Conservation (phyloP, 1,140 invertebrate species). For the Calliphora vicina region DNA sequence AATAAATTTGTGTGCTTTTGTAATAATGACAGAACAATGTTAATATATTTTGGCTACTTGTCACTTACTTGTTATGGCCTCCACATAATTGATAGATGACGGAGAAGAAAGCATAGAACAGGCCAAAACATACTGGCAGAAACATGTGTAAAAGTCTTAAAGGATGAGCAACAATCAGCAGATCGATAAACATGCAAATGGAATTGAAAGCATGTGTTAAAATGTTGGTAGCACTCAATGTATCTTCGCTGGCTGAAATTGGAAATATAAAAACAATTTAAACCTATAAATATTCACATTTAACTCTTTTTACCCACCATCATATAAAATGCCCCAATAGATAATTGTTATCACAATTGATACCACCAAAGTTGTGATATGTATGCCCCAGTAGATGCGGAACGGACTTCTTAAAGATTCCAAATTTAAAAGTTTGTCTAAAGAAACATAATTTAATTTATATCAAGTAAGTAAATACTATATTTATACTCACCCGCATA, state of each 20-base stretch:
- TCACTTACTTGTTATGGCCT: slow-evolving; percentile 70
- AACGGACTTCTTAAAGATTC: slow-evolving; percentile 62
- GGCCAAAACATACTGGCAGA: slow-evolving; percentile 71
- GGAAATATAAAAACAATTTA: neutral
- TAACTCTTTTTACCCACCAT: slow-evolving; percentile 59
- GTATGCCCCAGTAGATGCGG: slow-evolving; percentile 69
- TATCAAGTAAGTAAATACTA: neutral
- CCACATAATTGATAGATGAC: slow-evolving; percentile 76
- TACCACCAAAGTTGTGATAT: slow-evolving; percentile 66
- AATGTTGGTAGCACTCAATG: slow-evolving; percentile 69
- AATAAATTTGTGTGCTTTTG: neutral
- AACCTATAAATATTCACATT: too few relatives aligned
- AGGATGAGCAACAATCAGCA: slow-evolving; percentile 74
- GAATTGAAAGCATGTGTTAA: slow-evolving; percentile 79
- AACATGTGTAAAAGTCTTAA: slow-evolving; percentile 75
- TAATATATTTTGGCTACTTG: neutral
- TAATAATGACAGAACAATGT: slow-evolving; percentile 4
- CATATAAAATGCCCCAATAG: slow-evolving; percentile 71
- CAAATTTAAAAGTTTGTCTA: slow-evolving; percentile 55
- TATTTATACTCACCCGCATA: slow-evolving; percentile 52
- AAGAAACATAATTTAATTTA: neutral
- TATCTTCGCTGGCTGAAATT: slow-evolving; percentile 48
- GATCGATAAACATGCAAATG: slow-evolving; percentile 76
- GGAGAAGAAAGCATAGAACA: slow-evolving; percentile 75
- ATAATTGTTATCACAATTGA: slow-evolving; percentile 69